Conservation (phyloP, 2,888 invertebrate species). For the Scelioninae gen. 2 region DNA sequence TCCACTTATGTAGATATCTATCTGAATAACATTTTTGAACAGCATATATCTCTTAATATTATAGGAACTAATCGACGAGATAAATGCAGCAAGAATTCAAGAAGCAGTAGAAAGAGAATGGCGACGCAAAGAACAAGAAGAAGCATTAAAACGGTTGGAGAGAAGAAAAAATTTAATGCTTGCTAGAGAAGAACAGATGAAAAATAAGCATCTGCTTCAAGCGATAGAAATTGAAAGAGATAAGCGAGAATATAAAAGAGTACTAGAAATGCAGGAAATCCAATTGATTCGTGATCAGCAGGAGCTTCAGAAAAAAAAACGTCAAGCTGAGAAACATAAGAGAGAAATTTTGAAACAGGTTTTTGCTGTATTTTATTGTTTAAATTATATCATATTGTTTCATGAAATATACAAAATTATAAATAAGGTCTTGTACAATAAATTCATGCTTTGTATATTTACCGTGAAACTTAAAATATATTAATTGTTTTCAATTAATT, state of each 20-base stretch:
- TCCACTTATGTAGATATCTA: too few relatives aligned
- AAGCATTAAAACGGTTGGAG: constrained; percentile 78
- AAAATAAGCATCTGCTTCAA: constrained; percentile 79
- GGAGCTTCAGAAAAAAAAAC: constrained; percentile 72
- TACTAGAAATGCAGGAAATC: constrained; percentile 78
- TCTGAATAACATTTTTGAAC: too few relatives aligned
- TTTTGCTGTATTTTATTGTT: background rate
- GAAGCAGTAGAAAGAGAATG: constrained; percentile 83
- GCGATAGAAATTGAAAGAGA: constrained; percentile 83
- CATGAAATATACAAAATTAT: too few relatives aligned
- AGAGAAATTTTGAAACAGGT: constrained; percentile 82
- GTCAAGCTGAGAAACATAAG: constrained; percentile 78
- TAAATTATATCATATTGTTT: too few relatives aligned
- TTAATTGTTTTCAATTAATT: too few relatives aligned
- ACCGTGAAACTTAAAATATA: too few relatives aligned
- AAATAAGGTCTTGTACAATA: too few relatives aligned
- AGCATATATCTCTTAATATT: constrained; percentile 2
- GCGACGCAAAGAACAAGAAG: constrained; percentile 80
- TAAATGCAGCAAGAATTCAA: constrained; percentile 77
- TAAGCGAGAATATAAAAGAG: constrained; percentile 79
- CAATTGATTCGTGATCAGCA: constrained; percentile 77
- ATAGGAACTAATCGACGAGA: constrained; percentile 77
- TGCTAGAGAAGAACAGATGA: constrained; percentile 78
- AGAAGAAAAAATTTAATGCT: constrained; percentile 77
- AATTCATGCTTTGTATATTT: too few relatives aligned